A percentile compares a stretch with the other conserved stretches of the same genome.
Evolutionary conservation across 2,888 invertebrate species (phyloP).

Genomic region (Zaprionus lineosus): DNA sequence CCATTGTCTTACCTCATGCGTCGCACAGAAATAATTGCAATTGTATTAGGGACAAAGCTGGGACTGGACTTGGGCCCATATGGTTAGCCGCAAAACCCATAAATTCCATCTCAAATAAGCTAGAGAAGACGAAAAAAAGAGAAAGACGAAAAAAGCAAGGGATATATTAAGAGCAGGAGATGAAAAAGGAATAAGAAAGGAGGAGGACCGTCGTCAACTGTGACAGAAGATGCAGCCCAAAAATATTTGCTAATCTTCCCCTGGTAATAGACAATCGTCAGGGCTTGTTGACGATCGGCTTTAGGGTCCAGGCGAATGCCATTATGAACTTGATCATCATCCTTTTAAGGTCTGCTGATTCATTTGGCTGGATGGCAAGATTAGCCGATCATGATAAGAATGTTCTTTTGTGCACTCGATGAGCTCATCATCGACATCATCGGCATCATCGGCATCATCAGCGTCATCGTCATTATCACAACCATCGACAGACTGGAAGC

Average conservation of each 20-base stretch:
- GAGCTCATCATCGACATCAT: conserved; percentile 61
- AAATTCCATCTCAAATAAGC: conserved; percentile 32
- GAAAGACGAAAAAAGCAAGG: too few relatives aligned
- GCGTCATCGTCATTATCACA: background rate
- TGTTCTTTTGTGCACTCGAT: conserved; percentile 61
- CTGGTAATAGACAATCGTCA: conserved; percentile 37
- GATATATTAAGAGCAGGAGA: too few relatives aligned
- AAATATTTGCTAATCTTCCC: conserved; percentile 48
- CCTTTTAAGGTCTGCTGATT: conserved; percentile 53
- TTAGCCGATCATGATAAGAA: conserved; percentile 67
- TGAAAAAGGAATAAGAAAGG: too few relatives aligned
- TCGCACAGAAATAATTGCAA: conserved; percentile 54
- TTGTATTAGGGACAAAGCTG: conserved; percentile 15
- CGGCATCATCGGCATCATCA: background rate
- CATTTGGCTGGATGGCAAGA: conserved; percentile 54
- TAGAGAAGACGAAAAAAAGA: conserved; percentile 12
- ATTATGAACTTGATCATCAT: conserved; percentile 3
- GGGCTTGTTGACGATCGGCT: conserved; percentile 5
- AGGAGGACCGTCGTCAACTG: conserved; percentile 52
- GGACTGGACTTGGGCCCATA: conserved; percentile 35
- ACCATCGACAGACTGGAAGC: conserved; percentile 6
- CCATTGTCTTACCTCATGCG: conserved; percentile 63
- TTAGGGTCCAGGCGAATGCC: conserved; percentile 1
- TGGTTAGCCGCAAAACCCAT: conserved; percentile 50
- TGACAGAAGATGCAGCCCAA: conserved; percentile 39